Percentiles rank a stretch among this genome's conserved stretches.
phyloP scores from a whole-genome alignment of 2,113 vertebrate genomes.

The Phainopepla nitens region DNA sequence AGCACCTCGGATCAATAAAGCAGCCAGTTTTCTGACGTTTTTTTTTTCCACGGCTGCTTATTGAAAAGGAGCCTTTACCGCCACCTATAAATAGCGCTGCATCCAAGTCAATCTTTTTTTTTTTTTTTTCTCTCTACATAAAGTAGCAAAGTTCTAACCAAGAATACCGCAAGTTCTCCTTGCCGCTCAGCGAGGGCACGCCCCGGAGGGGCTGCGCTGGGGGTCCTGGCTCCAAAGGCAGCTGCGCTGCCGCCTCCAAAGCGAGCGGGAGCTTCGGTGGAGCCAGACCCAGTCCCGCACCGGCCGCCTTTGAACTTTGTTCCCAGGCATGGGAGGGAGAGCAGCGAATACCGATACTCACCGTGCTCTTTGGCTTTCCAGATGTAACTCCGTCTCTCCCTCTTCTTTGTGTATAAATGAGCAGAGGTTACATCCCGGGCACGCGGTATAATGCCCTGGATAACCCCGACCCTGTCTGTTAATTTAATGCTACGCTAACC shows the following conservation, averaged over 20 bases:
- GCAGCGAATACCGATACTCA: conserved; percentile 34
- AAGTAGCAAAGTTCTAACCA: conserved; percentile 17
- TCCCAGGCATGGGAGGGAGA: not conserved
- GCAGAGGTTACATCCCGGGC: conserved; percentile 31
- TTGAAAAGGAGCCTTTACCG: conserved; percentile 44
- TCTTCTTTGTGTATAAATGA: conserved; percentile 28
- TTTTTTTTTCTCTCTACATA: not conserved
- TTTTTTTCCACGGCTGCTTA: not conserved
- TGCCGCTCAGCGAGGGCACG: not conserved
- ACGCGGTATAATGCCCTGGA: not conserved
- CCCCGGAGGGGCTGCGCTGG: not conserved
- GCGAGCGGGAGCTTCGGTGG: not conserved
- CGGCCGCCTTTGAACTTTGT: conserved; percentile 36
- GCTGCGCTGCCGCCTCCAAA: not conserved
- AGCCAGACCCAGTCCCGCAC: not conserved
- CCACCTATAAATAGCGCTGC: conserved; percentile 59
- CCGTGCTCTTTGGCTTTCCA: conserved; percentile 29
- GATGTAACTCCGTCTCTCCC: conserved; percentile 22
- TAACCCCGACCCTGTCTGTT: conserved; percentile 31
- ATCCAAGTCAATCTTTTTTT: not conserved
- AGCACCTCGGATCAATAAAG: not conserved
- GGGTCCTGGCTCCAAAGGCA: not conserved
- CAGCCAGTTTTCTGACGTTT: not conserved
- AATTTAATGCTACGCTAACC: conserved; percentile 27
- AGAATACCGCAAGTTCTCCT: not conserved